These are phyloP conservation scores for Callospermophilus lateralis DNA, from an alignment of 2,113 vertebrate species.

Conservation along the genomic window DNA sequence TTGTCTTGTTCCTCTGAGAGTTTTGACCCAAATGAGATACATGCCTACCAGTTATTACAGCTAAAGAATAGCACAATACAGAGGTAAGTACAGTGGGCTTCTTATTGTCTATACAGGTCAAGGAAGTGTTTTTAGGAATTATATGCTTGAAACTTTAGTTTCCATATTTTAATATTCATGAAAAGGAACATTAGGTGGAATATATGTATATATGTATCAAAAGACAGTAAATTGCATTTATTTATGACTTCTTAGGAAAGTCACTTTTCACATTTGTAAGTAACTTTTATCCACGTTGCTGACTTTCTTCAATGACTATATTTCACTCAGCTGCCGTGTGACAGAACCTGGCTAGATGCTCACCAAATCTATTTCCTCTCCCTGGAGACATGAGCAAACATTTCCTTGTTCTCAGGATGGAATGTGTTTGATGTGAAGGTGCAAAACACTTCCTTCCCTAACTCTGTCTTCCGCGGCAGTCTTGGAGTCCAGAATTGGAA, in stretches of 20 bases:
- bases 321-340: background rate
- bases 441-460: background rate
- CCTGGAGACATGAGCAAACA: background rate
- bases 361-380: slow-evolving; percentile 14
- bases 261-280: slow-evolving; percentile 30
- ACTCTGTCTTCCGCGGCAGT: background rate
- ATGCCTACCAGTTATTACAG: background rate
- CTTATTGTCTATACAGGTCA: background rate
- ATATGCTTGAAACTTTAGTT: background rate
- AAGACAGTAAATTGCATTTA: slow-evolving; percentile 12
- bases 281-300: background rate
- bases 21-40: slow-evolving; percentile 25
- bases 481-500: background rate
- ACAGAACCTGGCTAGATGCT: background rate
- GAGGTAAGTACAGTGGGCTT: background rate
- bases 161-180: background rate
- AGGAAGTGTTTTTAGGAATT: slow-evolving; percentile 5
- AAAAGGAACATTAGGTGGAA: background rate
- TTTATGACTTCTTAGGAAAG: slow-evolving; percentile 12
- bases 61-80: background rate
- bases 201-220: background rate
- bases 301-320: slow-evolving; percentile 3
- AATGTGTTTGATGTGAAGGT: background rate
- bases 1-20: background rate
- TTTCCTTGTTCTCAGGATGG: background rate